Base-by-base conservation (phyloP, 2,113 vertebrate species). In the Lepisosteus osseus region DNA sequence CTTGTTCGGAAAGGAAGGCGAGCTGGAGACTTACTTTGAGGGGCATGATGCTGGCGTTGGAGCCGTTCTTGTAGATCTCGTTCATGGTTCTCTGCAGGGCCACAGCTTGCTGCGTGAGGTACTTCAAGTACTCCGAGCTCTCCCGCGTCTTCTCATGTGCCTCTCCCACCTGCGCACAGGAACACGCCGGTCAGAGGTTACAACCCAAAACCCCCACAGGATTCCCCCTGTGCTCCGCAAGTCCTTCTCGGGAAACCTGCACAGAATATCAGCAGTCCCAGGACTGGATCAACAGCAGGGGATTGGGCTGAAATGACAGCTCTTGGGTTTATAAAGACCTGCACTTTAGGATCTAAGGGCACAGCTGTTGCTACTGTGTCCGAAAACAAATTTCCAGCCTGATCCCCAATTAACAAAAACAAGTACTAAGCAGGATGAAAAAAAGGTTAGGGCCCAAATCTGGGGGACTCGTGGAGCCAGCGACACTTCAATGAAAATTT, bases 71-170 rank as follows among this genome's bases (percentile, higher is more conserved):
- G 89, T 99, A 99, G 80, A 99, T 99, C 84, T 99, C 97, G 0
- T 99, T 99, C 97, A 99, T 99, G 75, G 96, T 99, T 85, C 97
- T 96, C 88, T 99, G 97, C 73, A 99, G 89, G 63, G 97, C 96
- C 0, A 99, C 97, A 0, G 97, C 97, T 74, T 99, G 97, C 88
- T 99, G 97, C 1, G 97, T 99, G 80, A 99, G 95, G 85, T 96
- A 96, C 85, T 98, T 98, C 88, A 99, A 87, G 88, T 98, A 99
- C 88, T 99, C 97, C 0, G 97, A 99, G 88, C 97, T 99, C 87
- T 98, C 97, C 92, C 94, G 97, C 73, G 97, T 99, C 92, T 98
- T 99, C 74, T 99, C 97, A 0, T 99, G 97, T 72, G 93, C 88
- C 77, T 99, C 97, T 2, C 97, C 97, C 61, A 99, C 95, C 97